These are phyloP conservation scores for Tadarida brasiliensis DNA, from an alignment of 2,797 vertebrate species.

Conservation along the genomic window DNA sequence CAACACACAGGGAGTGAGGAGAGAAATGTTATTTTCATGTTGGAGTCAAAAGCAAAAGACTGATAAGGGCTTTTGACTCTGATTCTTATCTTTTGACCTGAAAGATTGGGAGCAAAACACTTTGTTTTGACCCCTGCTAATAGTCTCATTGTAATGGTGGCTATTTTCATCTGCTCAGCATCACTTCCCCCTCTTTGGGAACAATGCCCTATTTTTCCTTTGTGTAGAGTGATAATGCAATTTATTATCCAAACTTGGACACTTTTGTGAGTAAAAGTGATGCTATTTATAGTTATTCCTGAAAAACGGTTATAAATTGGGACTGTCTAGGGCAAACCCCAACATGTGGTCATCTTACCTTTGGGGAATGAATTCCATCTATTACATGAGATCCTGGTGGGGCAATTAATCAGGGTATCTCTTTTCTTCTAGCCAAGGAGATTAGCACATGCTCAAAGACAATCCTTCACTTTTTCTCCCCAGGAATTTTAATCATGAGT, in stretches of 20 bases:
- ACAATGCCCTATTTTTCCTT: conserved; percentile 15
- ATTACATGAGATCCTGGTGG: background rate
- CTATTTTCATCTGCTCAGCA: background rate
- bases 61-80: conserved; percentile 23
- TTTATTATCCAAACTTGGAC: conserved; percentile 16
- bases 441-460: background rate
- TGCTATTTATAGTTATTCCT: conserved; percentile 21
- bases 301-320: background rate
- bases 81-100: background rate
- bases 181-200: background rate
- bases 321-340: background rate
- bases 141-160: background rate
- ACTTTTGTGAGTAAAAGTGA: background rate
- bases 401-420: background rate
- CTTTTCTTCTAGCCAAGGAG: background rate
- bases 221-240: background rate
- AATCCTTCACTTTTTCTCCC: background rate
- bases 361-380: background rate
- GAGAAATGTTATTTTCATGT: conserved; percentile 19
- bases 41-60: conserved; percentile 29
- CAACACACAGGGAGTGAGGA: background rate
- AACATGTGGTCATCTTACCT: background rate
- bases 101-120: background rate
- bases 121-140: background rate
- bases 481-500: background rate